Conservation (phyloP, 35 echinoderm and acorn worm species). For the Holothuria glaberrima region DNA sequence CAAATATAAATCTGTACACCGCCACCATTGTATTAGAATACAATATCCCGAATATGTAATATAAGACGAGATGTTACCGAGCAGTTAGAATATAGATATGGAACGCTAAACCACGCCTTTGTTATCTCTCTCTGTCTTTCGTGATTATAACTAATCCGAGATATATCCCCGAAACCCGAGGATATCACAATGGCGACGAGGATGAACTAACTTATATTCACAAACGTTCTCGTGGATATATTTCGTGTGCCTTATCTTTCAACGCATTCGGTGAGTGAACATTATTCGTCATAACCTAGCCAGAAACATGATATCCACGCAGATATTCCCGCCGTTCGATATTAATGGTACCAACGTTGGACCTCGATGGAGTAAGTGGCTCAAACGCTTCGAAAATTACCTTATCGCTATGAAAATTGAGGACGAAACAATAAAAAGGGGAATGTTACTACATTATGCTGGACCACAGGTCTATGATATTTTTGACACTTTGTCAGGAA, state of each 20-base stretch:
- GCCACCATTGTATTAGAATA: no score
- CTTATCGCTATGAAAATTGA: slow-evolving; percentile 60
- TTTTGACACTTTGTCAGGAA: slow-evolving; percentile 53
- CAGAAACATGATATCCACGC: neutral
- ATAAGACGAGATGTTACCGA: no score
- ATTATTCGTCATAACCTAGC: no score
- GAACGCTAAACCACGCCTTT: no score
- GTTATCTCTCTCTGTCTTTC: no score
- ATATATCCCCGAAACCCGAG: no score
- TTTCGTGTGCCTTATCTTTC: neutral
- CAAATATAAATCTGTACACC: no score
- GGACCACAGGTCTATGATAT: slow-evolving; percentile 68
- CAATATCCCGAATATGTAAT: no score
- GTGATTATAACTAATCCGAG: no score
- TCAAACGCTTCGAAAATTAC: slow-evolving; percentile 44
- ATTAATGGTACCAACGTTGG: neutral
- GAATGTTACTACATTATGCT: slow-evolving; percentile 77
- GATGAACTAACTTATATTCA: neutral
- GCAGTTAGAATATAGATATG: no score
- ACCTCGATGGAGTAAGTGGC: slow-evolving; percentile 28
- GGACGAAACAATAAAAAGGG: slow-evolving; percentile 40
- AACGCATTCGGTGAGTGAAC: neutral
- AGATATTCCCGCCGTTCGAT: neutral
- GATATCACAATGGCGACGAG: slow-evolving; percentile 13
- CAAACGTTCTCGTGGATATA: neutral